Evolutionary conservation across 2,888 invertebrate species (phyloP), one percentile per base, ranked within the genome.

Genomic region (Cartodere bifasciata): DNA sequence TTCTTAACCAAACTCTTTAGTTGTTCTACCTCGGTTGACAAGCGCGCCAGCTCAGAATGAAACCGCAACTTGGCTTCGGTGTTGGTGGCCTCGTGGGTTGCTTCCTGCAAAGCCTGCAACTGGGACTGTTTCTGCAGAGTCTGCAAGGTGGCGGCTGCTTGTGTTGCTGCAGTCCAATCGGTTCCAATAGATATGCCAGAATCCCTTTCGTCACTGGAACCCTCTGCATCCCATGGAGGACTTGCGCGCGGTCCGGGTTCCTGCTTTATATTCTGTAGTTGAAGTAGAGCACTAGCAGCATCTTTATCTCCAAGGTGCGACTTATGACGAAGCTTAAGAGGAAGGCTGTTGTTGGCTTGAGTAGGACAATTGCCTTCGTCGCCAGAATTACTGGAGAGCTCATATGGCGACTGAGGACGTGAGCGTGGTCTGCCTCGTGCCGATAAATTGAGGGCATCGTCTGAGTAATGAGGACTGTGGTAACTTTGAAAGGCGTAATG

Each of bases 291-390:
- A 36, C 72, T 73, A 34, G 85, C 84, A 6, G 86, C 86, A 54
- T 88, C 88, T 55, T 86, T 86, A 55, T 88, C 88, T 6, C 86
- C 86, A 38, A 90, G 68, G 53, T 87, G 82, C 20, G 83, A 82
- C 62, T 91, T 91, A 68, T 91, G 90, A 53, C 91, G 77, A 41
- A 91, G 68, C 56, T 91, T 91, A 47, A 87, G 73, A 2, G 91
- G 91, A 55, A 91, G 67, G 47, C 84, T 76, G 55, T 84, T 84
- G 61, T 82, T 79, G 17, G 73, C 65, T 39, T 76, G 75, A 41
- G 66, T 49, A 23, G 56, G 46, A 4, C 57, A 64, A 1, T 62
- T 56, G 20, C 66, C 59, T 49, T 70, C 71, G 50, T 70, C 72
- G 2, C 75, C 75, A 4, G 74, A 71, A 27, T 80, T 76, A 25